Conservation (phyloP, 2,113 vertebrate genomes). For the Solea senegalensis region DNA sequence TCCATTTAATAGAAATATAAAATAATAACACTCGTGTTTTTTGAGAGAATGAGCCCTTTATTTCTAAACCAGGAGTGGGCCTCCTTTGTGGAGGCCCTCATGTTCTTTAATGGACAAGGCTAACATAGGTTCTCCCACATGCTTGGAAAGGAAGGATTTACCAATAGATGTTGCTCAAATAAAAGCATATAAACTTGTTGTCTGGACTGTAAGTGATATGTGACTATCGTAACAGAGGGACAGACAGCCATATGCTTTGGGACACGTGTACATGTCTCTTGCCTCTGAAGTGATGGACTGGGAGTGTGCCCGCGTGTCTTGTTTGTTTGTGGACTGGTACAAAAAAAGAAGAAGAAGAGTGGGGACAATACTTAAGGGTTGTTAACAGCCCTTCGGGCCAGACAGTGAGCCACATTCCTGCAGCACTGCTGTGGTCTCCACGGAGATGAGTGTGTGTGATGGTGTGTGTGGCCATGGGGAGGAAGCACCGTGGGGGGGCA, state of each 20-base stretch:
- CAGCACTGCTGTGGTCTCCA: slow-evolving; percentile 56
- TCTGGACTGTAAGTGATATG: neutral
- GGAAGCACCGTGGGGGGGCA: slow-evolving; percentile 64
- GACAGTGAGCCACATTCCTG: slow-evolving; percentile 80
- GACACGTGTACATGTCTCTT: neutral
- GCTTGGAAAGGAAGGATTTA: no score
- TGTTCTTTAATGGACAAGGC: no score
- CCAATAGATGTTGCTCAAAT: no score
- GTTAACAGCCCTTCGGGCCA: slow-evolving; percentile 73
- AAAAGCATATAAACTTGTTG: no score
- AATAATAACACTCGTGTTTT: no score
- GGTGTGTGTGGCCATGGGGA: slow-evolving; percentile 74
- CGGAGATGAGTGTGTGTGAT: slow-evolving; percentile 49
- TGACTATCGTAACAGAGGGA: neutral
- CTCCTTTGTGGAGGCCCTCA: no score
- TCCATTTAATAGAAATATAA: no score
- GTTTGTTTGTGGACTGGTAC: slow-evolving; percentile 73
- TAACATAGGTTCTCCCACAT: no score
- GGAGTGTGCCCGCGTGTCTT: slow-evolving; percentile 68
- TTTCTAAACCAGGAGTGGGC: no score
- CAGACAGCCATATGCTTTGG: neutral
- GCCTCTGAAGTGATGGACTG: slow-evolving; percentile 45
- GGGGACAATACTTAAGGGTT: slow-evolving; percentile 71
- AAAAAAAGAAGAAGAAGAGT: slow-evolving; percentile 28
- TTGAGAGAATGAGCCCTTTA: no score